Evolutionary conservation across 2,113 vertebrate species (phyloP), one percentile per base, ranked within the genome.

Genomic region (Chauna torquata): DNA sequence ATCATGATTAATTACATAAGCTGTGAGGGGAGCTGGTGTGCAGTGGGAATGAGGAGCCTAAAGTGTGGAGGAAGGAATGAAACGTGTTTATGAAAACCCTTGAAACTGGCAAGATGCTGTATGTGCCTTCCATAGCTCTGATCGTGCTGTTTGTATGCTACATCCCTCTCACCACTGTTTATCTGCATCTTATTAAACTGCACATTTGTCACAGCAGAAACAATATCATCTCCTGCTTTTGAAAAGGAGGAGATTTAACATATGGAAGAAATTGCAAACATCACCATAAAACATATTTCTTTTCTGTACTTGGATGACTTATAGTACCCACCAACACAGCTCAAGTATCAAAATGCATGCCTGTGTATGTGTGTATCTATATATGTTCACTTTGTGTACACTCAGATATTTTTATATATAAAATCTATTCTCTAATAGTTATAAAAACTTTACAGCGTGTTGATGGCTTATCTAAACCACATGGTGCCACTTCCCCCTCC

Each of bases 1-100:
- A 76, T 47, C 45, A 79, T 82, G 52, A 84, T 95, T 95, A 97
- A 94, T 94, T 97, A 92, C 42, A 94, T 94, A 94, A 97, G 62
- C 83, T 85, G 76, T 85, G 88, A 91, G 87, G 36, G 54, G 62
- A 94, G 58, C 55, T 94, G 70, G 83, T 85, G 58, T 0, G 0
- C 74, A 82, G 77, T 86, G 78, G 70, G 88, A 89, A 89, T 38
- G 36, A 92, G 38, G 81, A 94, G 61, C 74, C 84, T 90, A 36
- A 91, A 94, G 38, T 95, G 94, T 96, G 84, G 83, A 92, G 70
- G 81, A 92, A 93, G 92, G 74, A 78, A 96, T 77, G 66, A 96
- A 94, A 97, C 54, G 55, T 76, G 57, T 89, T 95, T 76, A 7
- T 58, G 92, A 90, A 94, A 66, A 0, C 0, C 4, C 50, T 80